phyloP scores from a whole-genome alignment of 1,140 invertebrate species.

The Heliconius eleuchia region DNA sequence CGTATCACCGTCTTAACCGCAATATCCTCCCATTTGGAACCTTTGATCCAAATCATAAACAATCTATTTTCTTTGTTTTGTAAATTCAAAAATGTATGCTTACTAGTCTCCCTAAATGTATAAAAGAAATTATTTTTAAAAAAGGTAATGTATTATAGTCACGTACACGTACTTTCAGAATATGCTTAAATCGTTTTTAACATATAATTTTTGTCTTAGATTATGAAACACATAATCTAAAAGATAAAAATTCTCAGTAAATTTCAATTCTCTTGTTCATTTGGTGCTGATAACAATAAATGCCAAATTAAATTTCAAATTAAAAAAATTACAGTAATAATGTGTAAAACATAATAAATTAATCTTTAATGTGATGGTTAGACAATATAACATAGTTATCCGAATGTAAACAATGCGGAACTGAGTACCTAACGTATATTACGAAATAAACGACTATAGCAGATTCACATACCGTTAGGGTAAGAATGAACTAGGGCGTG shows the following conservation, averaged over 20 bases:
- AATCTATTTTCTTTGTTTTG: constrained; percentile 30
- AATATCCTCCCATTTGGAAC: constrained; percentile 53
- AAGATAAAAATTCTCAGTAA: no score
- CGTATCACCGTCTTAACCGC: constrained; percentile 46
- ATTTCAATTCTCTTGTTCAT: no score
- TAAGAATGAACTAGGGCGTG: constrained; percentile 45
- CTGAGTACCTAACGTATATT: constrained; percentile 20
- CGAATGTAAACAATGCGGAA: constrained; percentile 28
- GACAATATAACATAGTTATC: background rate
- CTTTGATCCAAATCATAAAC: constrained; percentile 42
- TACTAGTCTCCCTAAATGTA: background rate
- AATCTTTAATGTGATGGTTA: background rate
- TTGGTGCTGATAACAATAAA: no score
- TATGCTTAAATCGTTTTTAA: no score
- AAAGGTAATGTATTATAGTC: no score
- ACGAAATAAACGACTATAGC: constrained; percentile 44
- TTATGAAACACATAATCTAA: no score
- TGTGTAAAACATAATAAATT: background rate
- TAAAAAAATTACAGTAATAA: background rate
- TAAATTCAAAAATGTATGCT: constrained; percentile 7
- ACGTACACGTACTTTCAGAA: no score
- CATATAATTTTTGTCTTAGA: no score
- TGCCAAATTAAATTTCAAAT: background rate
- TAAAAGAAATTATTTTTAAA: background rate
- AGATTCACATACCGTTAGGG: constrained; percentile 44